Percentiles rank a stretch among this genome's conserved stretches.
Evolutionary conservation across 2,113 vertebrate genomes (phyloP).

Genomic region (Neolamprologus devosi): DNA sequence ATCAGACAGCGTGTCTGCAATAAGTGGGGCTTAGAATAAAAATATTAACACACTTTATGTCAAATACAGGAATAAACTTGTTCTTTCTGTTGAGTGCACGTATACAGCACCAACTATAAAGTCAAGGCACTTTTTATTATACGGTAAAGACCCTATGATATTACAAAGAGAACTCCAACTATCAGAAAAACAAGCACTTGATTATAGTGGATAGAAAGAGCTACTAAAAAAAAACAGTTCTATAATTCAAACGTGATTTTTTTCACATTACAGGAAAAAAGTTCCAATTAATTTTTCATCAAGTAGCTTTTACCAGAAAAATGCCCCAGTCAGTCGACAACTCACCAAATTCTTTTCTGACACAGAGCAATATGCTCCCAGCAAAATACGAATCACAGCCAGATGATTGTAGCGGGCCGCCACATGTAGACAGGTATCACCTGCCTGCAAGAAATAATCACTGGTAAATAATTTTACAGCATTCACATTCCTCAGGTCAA

Average conservation of each 20-base stretch:
- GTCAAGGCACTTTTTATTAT: neutral
- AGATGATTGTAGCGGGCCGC: conserved; percentile 94
- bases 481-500: neutral
- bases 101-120: neutral
- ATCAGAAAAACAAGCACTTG: neutral
- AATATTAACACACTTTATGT: neutral
- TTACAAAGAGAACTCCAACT: neutral
- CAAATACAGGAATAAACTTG: neutral
- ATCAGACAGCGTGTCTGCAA: neutral
- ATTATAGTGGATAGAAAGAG: neutral
- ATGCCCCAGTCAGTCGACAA: neutral
- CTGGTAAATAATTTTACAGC: neutral
- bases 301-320: neutral
- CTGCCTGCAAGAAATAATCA: conserved; percentile 72
- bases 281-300: neutral
- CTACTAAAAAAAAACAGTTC: neutral
- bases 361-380: conserved; percentile 93
- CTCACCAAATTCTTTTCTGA: conserved; percentile 93
- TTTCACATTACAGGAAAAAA: neutral
- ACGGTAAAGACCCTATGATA: neutral
- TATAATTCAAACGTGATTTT: neutral
- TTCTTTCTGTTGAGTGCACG: neutral
- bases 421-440: conserved; percentile 92
- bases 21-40: neutral
- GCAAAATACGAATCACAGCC: conserved; percentile 83